Evolutionary conservation across 2,113 vertebrate genomes (phyloP).

Genomic region (Bostrychus sinensis): DNA sequence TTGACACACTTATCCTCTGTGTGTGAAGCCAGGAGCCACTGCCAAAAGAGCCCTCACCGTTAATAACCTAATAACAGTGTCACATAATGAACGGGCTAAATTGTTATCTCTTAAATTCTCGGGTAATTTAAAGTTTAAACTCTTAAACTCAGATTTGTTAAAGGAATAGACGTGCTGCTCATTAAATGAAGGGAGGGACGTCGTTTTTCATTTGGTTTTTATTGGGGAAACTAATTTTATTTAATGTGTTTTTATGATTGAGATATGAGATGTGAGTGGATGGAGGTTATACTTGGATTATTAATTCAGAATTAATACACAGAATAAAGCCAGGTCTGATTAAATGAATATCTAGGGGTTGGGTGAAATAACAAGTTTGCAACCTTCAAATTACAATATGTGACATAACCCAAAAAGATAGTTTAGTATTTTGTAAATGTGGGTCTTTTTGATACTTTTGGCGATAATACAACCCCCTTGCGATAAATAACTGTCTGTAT

Average conservation of each 20-base stretch:
- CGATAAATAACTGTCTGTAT: no score
- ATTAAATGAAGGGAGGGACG: not conserved
- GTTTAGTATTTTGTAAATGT: no score
- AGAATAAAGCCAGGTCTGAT: not conserved
- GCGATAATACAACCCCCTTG: no score
- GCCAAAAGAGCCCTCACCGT: constrained; percentile 45
- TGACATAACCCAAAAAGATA: no score
- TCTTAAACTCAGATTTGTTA: constrained; percentile 55
- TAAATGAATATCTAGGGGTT: not conserved
- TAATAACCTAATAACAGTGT: constrained; percentile 43
- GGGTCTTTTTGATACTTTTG: not conserved
- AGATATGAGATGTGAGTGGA: constrained; percentile 5
- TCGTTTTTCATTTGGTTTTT: not conserved
- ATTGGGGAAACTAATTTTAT: not conserved
- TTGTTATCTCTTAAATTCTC: constrained; percentile 41
- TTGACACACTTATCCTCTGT: constrained; percentile 16
- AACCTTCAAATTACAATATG: not conserved
- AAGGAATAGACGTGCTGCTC: constrained; percentile 9
- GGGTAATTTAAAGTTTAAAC: constrained; percentile 47
- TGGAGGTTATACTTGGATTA: not conserved
- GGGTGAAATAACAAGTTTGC: not conserved
- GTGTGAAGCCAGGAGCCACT: constrained; percentile 42
- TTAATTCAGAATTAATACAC: constrained; percentile 8
- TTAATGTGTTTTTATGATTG: constrained; percentile 1
- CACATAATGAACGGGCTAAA: constrained; percentile 43